Evolutionary conservation across 2,888 invertebrate genomes (phyloP).

Genomic region (Lithophane ornitopus): DNA sequence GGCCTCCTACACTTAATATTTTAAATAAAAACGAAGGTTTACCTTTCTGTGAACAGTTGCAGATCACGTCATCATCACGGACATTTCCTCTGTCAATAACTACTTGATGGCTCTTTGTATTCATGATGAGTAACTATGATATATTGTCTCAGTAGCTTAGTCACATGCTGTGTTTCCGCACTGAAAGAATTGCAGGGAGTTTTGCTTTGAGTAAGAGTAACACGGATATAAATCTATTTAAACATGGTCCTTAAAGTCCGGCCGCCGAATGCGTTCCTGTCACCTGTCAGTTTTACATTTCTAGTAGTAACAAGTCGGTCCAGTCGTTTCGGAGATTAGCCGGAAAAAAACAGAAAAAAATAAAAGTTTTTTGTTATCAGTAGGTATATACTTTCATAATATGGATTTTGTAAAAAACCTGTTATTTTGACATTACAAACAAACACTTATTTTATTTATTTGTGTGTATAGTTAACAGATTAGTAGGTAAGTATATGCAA

Average conservation of each 20-base stretch:
- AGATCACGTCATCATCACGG: constrained; percentile 46
- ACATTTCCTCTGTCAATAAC: constrained; percentile 48
- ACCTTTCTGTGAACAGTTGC: constrained; percentile 33
- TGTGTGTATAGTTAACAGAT: too few relatives aligned
- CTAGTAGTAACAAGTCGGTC: too few relatives aligned
- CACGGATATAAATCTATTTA: background rate
- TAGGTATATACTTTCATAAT: too few relatives aligned
- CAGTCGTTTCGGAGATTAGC: too few relatives aligned
- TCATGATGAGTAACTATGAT: constrained; percentile 22
- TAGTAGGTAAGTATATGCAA: constrained; percentile 1
- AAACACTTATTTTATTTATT: too few relatives aligned
- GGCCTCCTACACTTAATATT: constrained; percentile 1
- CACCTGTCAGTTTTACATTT: too few relatives aligned
- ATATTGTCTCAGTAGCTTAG: constrained; percentile 12
- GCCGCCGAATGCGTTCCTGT: too few relatives aligned
- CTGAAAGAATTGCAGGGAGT: background rate
- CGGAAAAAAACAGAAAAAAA: too few relatives aligned
- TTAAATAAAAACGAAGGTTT: constrained; percentile 34
- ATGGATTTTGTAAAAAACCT: too few relatives aligned
- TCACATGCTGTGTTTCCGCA: constrained; percentile 7
- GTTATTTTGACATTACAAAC: too few relatives aligned
- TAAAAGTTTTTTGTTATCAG: too few relatives aligned
- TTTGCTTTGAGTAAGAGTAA: background rate
- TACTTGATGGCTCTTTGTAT: constrained; percentile 40
- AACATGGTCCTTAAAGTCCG: background rate